Evolutionary conservation across 2,113 vertebrate genomes (phyloP), one percentile per base, ranked within the genome.

Genomic region (Vulpes vulpes): DNA sequence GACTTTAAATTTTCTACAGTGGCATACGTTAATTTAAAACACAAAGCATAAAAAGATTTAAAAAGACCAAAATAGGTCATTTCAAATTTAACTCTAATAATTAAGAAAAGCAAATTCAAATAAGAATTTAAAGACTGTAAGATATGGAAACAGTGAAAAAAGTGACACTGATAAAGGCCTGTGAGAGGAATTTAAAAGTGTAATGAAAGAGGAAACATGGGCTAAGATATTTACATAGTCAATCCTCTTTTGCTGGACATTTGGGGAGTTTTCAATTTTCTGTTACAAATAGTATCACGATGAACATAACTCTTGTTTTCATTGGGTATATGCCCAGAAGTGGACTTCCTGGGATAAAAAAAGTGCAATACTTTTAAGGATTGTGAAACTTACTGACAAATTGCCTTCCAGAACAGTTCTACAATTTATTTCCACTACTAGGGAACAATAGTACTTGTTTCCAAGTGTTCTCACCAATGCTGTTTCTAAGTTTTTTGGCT

Each of bases 381-480:
- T 85, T 93, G 53, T 93, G n/a, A 93, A 95, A 62, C 53, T 89
- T 81, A 69, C n/a, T 51, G 27, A 90, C 74, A 91, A 93, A 92
- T 0, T 80, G 60, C 53, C 49, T 95, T 95, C 35, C 64, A 53
- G 93, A 95, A n/a, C 6, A 20, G 73, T 55, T 92, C 55, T 71
- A 79, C 69, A 64, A 90, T 67, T 79, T 93, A 64, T n/a, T 89
- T 67, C 69, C 49, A 93, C 16, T 93, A 71, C 38, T 22, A 76
- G 15, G 23, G 38, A 80, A 64, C 11, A 79, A 65, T 3, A 67
- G 53, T 60, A 59, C 27, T 94, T 96, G 38, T 60, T 89, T 79
- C 35, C 59, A 30, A 43, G 15, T 65, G 30, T 76, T 32, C 22
- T 83, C 6, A 81, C 11, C 60, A 92, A 59, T 49, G 38, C 53